These are phyloP conservation scores for Sisor rabdophorus DNA, from an alignment of 2,113 vertebrate species.

Conservation along the genomic window DNA sequence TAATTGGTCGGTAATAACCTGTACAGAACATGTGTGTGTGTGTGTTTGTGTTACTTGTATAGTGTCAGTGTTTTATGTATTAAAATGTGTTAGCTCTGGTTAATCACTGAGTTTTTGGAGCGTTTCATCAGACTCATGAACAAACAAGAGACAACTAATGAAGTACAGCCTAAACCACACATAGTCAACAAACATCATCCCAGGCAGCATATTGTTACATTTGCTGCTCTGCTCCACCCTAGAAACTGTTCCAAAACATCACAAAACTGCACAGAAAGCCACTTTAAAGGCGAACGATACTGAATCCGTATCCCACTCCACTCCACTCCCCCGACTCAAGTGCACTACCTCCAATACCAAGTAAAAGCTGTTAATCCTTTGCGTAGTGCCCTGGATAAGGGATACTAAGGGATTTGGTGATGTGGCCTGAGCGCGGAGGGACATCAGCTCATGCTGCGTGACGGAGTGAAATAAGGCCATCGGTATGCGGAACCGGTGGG, in stretches of 20 bases:
- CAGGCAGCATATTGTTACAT: slow-evolving; percentile 8
- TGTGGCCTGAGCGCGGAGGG: neutral
- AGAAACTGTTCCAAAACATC: slow-evolving; percentile 3
- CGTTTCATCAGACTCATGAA: neutral
- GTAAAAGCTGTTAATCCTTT: neutral
- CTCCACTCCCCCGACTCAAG: neutral
- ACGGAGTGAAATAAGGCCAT: slow-evolving; percentile 68
- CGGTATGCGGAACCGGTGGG: slow-evolving; percentile 78
- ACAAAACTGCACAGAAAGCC: neutral
- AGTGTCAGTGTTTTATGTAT: neutral
- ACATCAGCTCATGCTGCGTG: slow-evolving; percentile 51
- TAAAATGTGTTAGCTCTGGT: neutral
- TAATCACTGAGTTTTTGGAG: neutral
- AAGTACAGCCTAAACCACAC: neutral
- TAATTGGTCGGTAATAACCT: neutral
- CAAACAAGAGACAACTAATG: neutral
- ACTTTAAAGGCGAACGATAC: neutral
- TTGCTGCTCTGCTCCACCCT: slow-evolving; percentile 20
- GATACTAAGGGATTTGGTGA: neutral
- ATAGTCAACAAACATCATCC: slow-evolving; percentile 7
- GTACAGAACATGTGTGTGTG: neutral
- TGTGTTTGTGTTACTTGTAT: neutral
- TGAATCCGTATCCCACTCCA: neutral
- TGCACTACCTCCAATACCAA: neutral
- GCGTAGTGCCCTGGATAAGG: neutral